These are phyloP conservation scores for Karalla daura DNA, from an alignment of 2,797 vertebrate species.

Conservation along the genomic window DNA sequence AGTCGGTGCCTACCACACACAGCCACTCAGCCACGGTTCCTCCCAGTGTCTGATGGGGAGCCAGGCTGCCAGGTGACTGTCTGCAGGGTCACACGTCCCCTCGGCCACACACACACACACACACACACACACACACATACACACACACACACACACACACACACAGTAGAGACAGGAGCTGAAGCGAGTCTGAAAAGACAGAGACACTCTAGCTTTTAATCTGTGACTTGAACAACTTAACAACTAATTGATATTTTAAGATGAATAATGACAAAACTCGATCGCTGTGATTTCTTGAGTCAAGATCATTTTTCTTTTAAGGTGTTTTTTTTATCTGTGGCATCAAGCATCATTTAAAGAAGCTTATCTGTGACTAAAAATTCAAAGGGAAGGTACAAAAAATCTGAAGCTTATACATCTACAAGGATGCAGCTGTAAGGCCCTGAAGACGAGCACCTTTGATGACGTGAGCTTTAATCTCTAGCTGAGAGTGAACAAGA, in stretches of 20 bases:
- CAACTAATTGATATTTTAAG: too few relatives aligned
- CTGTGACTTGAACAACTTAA: background rate
- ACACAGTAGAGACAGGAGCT: slow-evolving; percentile 6
- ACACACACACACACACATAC: slow-evolving; percentile 7
- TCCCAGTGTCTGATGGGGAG: slow-evolving; percentile 10
- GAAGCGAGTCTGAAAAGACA: background rate
- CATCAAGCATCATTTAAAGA: too few relatives aligned
- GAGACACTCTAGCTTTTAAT: background rate
- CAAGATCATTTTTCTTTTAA: too few relatives aligned
- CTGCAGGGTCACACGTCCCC: slow-evolving; percentile 17
- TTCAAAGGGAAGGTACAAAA: background rate
- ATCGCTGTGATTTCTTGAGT: background rate
- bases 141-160: background rate
- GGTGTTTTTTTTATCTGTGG: too few relatives aligned
- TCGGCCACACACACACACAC: slow-evolving; percentile 2
- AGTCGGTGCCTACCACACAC: background rate
- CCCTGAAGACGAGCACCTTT: background rate
- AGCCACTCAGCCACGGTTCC: background rate
- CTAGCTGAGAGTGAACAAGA: background rate
- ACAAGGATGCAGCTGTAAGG: too few relatives aligned
- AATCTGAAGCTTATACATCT: background rate
- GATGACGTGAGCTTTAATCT: background rate
- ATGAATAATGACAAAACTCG: background rate
- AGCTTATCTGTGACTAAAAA: too few relatives aligned
- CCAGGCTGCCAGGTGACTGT: slow-evolving; percentile 10